Base-by-base conservation (phyloP, 2,797 vertebrate genomes). In the Microcaecilia unicolor region DNA sequence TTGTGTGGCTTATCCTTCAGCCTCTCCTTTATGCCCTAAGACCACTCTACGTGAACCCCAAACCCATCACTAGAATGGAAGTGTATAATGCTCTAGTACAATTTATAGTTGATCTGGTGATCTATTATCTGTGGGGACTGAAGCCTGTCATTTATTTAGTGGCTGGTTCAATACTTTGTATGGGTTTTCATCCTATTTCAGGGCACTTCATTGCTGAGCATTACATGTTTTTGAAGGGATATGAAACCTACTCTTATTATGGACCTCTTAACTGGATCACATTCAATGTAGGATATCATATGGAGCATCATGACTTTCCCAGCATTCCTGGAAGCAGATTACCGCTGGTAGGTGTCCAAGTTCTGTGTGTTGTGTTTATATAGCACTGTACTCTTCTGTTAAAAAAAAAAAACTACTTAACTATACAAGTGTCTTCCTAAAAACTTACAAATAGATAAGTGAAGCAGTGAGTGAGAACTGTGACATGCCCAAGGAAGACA, bases 291-390 rank as follows among this genome's bases (percentile, higher is more conserved):
- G 96, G 96, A 9, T 98, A 98, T 67, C 96, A 98, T 71, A 76
- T 94, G 88, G 96, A 99, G 60, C 96, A 99, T 52, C 96, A 99
- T 1, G 96, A 99, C 67, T 99, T 99, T 47, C 96, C 95, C 42
- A 98, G 92, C 72, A 92, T 99, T 72, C 93, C 96, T 0, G 89
- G 96, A 46, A 90, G 87, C 67, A 91, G 78, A 46, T 60, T 99
- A 67, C 92, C 93, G 31, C 80, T 89, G 90, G 96, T 98, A 72
- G 61, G 80, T 21, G 23, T 1, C 10, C 5, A 20, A 9, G 3
- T 18, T n/a, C n/a, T n/a, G n/a, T n/a, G n/a, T n/a, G n/a, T n/a
- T n/a, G n/a, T n/a, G n/a, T n/a, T n/a, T n/a, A n/a, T n/a, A n/a
- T n/a, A n/a, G n/a, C n/a, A n/a, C n/a, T n/a, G n/a, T n/a, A n/a